Percentiles rank a stretch among this genome's conserved stretches.
phyloP scores from a whole-genome alignment of 2,888 invertebrate genomes.

The Schizaphis graminum region DNA sequence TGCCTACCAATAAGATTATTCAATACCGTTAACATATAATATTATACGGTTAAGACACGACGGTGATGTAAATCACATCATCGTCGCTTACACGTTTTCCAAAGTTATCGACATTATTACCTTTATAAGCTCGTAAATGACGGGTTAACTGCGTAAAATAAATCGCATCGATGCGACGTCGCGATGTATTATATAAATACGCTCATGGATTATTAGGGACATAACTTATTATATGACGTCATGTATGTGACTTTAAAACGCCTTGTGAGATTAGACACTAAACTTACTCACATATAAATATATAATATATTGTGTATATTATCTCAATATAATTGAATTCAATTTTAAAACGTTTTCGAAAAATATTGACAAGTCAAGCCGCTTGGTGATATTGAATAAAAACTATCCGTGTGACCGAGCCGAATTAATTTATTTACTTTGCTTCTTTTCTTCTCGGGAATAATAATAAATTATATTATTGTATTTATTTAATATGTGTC shows the following conservation, averaged over 20 bases:
- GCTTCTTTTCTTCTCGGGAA: background rate
- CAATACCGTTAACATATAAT: background rate
- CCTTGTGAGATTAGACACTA: background rate
- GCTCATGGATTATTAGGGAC: background rate
- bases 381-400: background rate
- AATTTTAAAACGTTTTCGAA: background rate
- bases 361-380: background rate
- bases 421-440: background rate
- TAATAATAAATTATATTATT: background rate
- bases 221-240: conserved; percentile 13
- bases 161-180: background rate
- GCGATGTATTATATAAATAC: background rate
- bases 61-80: background rate
- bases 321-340: background rate
- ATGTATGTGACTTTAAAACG: background rate
- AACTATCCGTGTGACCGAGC: background rate
- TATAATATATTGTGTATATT: background rate
- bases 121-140: background rate
- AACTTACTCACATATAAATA: too few species aligned
- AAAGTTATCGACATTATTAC: background rate
- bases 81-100: background rate
- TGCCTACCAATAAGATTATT: background rate
- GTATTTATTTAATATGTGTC: background rate
- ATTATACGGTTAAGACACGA: background rate
- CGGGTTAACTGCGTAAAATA: background rate